These are phyloP conservation scores for Stegana nigrithorax DNA, from an alignment of 2,888 invertebrate genomes.

Conservation along the genomic window DNA sequence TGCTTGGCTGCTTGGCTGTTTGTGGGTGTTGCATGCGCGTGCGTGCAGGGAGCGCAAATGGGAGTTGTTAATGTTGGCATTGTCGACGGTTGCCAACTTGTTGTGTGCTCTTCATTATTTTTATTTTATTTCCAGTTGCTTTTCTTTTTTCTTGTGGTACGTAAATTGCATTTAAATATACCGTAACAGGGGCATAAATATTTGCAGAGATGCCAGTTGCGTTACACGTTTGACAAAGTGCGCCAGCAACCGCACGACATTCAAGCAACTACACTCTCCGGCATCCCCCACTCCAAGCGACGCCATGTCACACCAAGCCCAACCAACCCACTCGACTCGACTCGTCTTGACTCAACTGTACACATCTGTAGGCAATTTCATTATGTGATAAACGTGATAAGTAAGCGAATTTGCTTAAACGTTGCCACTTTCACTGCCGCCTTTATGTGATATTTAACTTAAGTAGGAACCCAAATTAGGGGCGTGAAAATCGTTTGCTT, in stretches of 20 bases:
- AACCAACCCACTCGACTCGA: not conserved
- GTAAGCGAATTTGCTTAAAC: conserved; percentile 7
- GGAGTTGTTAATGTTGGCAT: conserved; percentile 10
- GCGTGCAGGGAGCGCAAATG: not conserved
- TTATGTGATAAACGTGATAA: conserved; percentile 23
- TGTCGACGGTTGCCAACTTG: not conserved
- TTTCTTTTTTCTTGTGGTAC: not conserved
- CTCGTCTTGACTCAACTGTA: no score
- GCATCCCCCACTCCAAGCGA: not conserved
- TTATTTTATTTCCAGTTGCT: not conserved
- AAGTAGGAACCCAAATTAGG: not conserved
- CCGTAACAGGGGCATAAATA: not conserved
- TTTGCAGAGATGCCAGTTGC: no score
- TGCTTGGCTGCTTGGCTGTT: not conserved
- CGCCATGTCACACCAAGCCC: no score
- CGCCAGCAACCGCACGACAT: not conserved
- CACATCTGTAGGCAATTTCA: conserved; percentile 10
- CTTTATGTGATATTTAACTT: conserved; percentile 8
- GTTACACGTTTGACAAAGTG: not conserved
- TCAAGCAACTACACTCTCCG: not conserved
- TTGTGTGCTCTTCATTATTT: not conserved
- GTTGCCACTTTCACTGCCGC: not conserved
- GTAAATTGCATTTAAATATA: conserved; percentile 19
- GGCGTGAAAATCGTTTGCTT: not conserved
- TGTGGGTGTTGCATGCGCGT: conserved; percentile 18